Percentiles rank a stretch among this genome's conserved stretches.
Conservation (phyloP, 1,140 invertebrate species). For the Notospermus geniculatus region DNA sequence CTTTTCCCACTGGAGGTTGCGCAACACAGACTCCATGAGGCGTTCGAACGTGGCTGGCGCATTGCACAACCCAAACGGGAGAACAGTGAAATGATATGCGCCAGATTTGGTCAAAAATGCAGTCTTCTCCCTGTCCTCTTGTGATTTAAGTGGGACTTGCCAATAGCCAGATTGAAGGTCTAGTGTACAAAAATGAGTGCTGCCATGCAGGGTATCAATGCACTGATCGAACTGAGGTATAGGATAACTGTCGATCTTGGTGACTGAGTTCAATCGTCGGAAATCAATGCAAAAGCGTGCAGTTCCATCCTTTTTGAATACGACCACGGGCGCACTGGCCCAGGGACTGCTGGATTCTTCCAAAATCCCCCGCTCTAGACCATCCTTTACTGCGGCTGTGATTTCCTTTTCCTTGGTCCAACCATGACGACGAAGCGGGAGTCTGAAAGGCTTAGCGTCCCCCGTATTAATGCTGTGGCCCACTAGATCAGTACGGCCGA, state of each 20-base stretch:
- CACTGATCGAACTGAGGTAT: conserved; percentile 38
- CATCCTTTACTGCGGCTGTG: conserved; percentile 17
- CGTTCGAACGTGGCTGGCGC: too few species aligned
- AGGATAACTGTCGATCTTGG: conserved; percentile 26
- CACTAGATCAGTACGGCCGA: conserved; percentile 14
- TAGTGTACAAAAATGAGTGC: conserved; percentile 27
- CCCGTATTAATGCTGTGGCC: conserved; percentile 22
- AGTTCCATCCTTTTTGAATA: conserved; percentile 31
- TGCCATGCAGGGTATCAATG: conserved; percentile 20
- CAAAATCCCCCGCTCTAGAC: conserved; percentile 28
- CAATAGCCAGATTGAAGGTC: too few species aligned
- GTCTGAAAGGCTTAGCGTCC: conserved; percentile 15
- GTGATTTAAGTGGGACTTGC: too few species aligned
- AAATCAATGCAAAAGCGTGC: conserved; percentile 37
- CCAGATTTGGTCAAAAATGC: conserved; percentile 26
- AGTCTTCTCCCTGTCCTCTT: conserved; percentile 45
- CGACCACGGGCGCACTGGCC: conserved; percentile 39
- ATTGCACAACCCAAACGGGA: too few species aligned
- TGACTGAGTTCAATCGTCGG: conserved; percentile 32
- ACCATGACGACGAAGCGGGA: conserved; percentile 13
- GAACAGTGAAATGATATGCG: conserved; percentile 26
- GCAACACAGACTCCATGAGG: too few species aligned
- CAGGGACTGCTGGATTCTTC: conserved; percentile 31
- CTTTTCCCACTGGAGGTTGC: too few species aligned
- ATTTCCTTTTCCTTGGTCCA: conserved; percentile 12